Evolutionary conservation across 1,140 invertebrate genomes (phyloP), one percentile per base, ranked within the genome.

Genomic region (Lepidotrigona ventralis): DNA sequence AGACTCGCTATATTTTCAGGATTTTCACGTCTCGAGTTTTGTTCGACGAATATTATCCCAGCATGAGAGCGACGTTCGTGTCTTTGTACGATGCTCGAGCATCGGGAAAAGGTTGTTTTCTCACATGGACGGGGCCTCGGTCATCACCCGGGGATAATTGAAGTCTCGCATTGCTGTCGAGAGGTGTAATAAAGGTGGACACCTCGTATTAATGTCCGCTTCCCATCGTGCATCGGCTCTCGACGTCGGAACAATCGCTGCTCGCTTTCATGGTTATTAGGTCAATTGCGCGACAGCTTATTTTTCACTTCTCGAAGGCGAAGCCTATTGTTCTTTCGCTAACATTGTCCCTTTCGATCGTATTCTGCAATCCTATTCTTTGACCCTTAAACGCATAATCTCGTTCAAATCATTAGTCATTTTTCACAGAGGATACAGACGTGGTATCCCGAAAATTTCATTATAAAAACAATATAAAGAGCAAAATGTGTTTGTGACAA

Each of bases 131-230:
- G 58, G 26, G 51, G 66, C 21, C 39, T 51, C 63, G 39, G 68
- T 63, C 58, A 79, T 72, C 77, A 88, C 80, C 72, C 84, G 81
- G 39, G 69, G 77, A 88, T 88, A 88, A 88, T 88, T 88, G 63
- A 83, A 83, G 86, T 68, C 76, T 69, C 60, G 23, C 64, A 23
- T 58, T 51, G 74, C 66, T 74, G 63, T 73, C 83, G 73, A 83
- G 64, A 85, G 84, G 63, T 83, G 84, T 74, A 88, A 88, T 88
- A 79, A 88, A 85, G 73, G 75, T 88, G 80, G 84, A 88, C 86
- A 88, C 70, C 86, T 83, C 54, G 64, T 69, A 88, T 88, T 88
- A 88, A 69, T 69, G 77, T 79, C 53, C 75, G 58, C 68, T 85
- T 85, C 72, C 79, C 72, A 82, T 79, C 51, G 53, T 64, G 69